phyloP scores from a whole-genome alignment of 1,140 invertebrate species.

The Brachystomella parvula region DNA sequence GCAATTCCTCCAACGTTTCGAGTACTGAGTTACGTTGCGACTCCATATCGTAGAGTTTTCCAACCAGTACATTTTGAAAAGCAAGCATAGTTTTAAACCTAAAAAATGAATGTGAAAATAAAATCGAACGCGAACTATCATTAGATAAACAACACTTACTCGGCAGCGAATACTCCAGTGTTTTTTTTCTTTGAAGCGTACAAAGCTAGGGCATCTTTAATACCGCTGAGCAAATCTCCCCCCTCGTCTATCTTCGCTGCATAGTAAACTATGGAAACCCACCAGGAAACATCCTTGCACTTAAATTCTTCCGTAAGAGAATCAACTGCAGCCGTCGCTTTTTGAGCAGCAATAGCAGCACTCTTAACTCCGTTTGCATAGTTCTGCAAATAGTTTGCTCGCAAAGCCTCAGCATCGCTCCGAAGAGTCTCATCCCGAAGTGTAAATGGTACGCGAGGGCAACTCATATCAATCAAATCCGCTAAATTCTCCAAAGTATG shows the following conservation, averaged over 20 bases:
- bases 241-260: constrained; percentile 37
- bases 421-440: constrained; percentile 48
- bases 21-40: constrained; percentile 42
- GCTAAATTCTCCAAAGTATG: constrained; percentile 62
- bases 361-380: constrained; percentile 39
- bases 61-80: constrained; percentile 45
- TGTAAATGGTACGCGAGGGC: constrained; percentile 45
- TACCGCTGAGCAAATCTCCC: constrained; percentile 43
- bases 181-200: constrained; percentile 26
- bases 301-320: constrained; percentile 31
- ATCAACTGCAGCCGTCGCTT: constrained; percentile 39
- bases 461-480: constrained; percentile 46
- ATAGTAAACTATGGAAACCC: constrained; percentile 41
- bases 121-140: no score
- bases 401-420: constrained; percentile 49
- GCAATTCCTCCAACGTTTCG: constrained; percentile 42
- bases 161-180: no score
- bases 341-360: constrained; percentile 28
- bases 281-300: constrained; percentile 40
- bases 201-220: constrained; percentile 45
- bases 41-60: constrained; percentile 45
- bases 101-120: constrained; percentile 5
- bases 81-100: constrained; percentile 43
- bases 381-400: constrained; percentile 55
- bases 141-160: no score